phyloP scores from a whole-genome alignment of 2,797 vertebrate genomes.

The Chelon auratus region DNA sequence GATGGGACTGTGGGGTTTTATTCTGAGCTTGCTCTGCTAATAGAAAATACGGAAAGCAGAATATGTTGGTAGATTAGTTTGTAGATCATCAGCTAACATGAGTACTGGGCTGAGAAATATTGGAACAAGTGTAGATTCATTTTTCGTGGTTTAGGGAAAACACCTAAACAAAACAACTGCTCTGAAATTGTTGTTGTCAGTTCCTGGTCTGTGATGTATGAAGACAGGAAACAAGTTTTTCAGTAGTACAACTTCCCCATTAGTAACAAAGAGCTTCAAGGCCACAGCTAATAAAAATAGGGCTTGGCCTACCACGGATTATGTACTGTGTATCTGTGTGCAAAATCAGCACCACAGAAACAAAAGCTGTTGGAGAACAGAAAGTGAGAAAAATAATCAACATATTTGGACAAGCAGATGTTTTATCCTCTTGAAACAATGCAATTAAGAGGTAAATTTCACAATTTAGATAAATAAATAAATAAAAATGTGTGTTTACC shows the following conservation, averaged over 20 bases:
- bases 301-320: slow-evolving; percentile 12
- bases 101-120: no score
- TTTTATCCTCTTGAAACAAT: background rate
- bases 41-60: background rate
- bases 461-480: no score
- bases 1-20: background rate
- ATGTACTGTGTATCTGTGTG: no score
- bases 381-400: background rate
- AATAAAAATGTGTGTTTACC: no score
- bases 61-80: background rate
- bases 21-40: background rate
- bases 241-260: background rate
- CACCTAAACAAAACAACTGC: background rate
- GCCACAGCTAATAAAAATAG: slow-evolving; percentile 23
- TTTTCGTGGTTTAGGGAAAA: background rate
- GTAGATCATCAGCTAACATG: background rate
- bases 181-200: background rate
- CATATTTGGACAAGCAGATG: background rate
- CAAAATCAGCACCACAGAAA: background rate
- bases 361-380: background rate
- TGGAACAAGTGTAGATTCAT: background rate
- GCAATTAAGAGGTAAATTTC: no score
- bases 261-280: slow-evolving; percentile 17
- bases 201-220: background rate
- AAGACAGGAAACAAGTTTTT: slow-evolving; percentile 1